These are phyloP conservation scores for Ispidina lecontei DNA, from an alignment of 2,797 vertebrate genomes.

Conservation along the genomic window DNA sequence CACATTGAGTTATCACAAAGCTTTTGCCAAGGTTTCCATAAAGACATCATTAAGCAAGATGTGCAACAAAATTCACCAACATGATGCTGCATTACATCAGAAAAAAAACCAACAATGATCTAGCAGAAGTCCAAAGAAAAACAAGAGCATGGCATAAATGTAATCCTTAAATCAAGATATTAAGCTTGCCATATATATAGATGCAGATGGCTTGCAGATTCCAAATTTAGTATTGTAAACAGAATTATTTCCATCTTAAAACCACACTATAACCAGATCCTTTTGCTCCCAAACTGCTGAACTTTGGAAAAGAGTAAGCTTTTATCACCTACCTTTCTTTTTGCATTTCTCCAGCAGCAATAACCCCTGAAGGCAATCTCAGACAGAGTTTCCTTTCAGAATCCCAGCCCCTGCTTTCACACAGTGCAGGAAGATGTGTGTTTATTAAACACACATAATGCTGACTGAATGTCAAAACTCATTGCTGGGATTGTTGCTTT, in stretches of 20 bases:
- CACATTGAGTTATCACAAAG: background rate
- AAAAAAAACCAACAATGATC: background rate
- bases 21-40: background rate
- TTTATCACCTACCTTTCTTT: background rate
- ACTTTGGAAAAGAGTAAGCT: background rate
- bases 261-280: background rate
- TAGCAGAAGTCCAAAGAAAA: background rate
- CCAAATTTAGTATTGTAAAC: background rate
- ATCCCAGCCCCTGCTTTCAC: background rate
- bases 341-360: background rate
- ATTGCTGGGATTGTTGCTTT: background rate
- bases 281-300: background rate
- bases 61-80: background rate
- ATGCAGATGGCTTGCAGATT: background rate
- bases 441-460: background rate
- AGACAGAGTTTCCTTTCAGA: background rate
- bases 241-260: slow-evolving; percentile 21
- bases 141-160: background rate
- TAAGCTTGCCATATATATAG: background rate
- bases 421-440: background rate
- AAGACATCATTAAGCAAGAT: background rate
- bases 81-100: background rate
- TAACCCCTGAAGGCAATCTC: background rate
- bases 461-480: background rate
- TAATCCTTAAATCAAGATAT: slow-evolving; percentile 4